phyloP scores from a whole-genome alignment of 37 sponge, comb jelly and placozoan species.

The Lycopodina hypogea region DNA sequence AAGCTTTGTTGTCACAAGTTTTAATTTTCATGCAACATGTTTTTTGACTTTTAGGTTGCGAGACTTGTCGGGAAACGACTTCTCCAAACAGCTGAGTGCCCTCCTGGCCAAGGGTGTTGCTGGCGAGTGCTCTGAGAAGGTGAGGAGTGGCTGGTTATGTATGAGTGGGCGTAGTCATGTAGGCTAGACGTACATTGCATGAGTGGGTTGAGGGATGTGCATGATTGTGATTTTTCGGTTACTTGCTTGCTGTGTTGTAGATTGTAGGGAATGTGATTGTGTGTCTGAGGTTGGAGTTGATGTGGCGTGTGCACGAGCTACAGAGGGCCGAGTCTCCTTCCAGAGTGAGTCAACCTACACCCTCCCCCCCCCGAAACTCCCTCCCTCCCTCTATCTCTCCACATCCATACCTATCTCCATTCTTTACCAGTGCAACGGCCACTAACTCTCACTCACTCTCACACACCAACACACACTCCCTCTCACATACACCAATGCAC shows the following conservation, averaged over 20 bases:
- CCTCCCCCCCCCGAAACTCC: background rate
- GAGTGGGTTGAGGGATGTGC: too few relatives aligned
- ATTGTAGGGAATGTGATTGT: constrained; percentile 19
- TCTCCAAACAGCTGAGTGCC: constrained; percentile 22
- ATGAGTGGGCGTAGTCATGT: background rate
- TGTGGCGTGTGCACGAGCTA: constrained; percentile 41
- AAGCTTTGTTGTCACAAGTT: background rate
- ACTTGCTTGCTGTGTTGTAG: background rate
- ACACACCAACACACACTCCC: too few relatives aligned
- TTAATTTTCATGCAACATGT: background rate
- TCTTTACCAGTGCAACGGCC: too few relatives aligned
- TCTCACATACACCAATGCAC: too few relatives aligned
- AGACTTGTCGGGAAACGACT: constrained; percentile 24
- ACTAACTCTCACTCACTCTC: too few relatives aligned
- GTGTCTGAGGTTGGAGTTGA: constrained; percentile 38
- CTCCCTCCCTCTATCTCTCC: background rate
- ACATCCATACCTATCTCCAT: background rate
- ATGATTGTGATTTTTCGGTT: too few relatives aligned
- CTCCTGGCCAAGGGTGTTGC: constrained; percentile 31
- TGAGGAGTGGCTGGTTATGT: background rate
- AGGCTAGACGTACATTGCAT: too few relatives aligned
- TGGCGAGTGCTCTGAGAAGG: constrained; percentile 42
- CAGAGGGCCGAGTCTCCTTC: constrained; percentile 17
- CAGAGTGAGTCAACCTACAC: constrained; percentile 4
- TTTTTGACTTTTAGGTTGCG: constrained; percentile 10